These are phyloP conservation scores for Drosophila greeni DNA, from an alignment of 2,888 invertebrate species.

Conservation along the genomic window DNA sequence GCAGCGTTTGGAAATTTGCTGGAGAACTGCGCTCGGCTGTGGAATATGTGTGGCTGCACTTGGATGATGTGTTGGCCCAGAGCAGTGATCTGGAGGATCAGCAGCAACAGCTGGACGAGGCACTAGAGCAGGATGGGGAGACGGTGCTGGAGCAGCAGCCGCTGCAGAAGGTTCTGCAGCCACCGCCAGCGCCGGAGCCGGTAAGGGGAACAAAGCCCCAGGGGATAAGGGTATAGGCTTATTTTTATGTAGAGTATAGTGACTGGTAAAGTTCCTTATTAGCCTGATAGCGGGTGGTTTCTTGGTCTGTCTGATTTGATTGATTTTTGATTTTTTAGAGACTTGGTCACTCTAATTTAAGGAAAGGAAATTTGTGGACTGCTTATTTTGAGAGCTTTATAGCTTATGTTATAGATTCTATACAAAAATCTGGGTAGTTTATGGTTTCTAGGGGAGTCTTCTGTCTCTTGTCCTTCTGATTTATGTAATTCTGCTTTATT, in stretches of 20 bases:
- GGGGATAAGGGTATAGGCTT: too few species aligned
- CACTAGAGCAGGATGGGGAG: slow-evolving; percentile 42
- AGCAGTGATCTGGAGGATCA: slow-evolving; percentile 26
- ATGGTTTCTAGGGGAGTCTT: too few species aligned
- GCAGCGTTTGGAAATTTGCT: slow-evolving; percentile 55
- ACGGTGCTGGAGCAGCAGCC: slow-evolving; percentile 44
- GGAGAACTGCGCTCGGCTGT: slow-evolving; percentile 46
- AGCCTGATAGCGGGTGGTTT: not conserved
- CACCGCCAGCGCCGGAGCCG: not conserved
- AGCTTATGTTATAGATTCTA: too few species aligned
- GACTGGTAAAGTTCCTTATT: not conserved
- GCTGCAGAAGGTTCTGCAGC: slow-evolving; percentile 15
- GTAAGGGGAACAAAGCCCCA: not conserved
- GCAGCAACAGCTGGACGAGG: slow-evolving; percentile 24
- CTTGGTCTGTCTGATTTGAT: not conserved
- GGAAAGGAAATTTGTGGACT: not conserved
- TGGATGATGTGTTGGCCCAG: slow-evolving; percentile 45
- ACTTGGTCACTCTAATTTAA: not conserved
- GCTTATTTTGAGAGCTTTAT: not conserved
- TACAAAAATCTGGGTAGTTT: too few species aligned
- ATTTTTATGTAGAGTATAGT: not conserved
- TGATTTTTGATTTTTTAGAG: too few species aligned
- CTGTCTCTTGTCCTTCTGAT: not conserved
- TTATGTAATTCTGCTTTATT: not conserved
- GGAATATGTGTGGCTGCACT: slow-evolving; percentile 50